Percentiles rank a stretch among this genome's conserved stretches.
Evolutionary conservation across 2,797 vertebrate genomes (phyloP).

Genomic region (Molossus molossus): DNA sequence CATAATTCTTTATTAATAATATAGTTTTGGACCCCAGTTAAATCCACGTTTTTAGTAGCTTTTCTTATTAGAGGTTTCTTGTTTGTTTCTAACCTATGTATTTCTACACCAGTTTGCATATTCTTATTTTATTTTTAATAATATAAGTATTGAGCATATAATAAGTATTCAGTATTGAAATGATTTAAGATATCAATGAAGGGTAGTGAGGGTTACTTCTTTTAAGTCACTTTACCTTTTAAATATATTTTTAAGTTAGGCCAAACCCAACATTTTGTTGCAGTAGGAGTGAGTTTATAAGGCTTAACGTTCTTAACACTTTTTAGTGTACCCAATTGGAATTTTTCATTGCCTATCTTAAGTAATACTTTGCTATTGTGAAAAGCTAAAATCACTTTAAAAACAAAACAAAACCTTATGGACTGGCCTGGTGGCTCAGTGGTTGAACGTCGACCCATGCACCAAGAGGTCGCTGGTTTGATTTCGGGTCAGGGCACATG

Average conservation of each 20-base stretch:
- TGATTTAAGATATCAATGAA: neutral
- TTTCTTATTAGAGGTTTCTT: slow-evolving; percentile 9
- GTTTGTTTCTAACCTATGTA: neutral
- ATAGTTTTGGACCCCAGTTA: neutral
- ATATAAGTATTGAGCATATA: neutral
- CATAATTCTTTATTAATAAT: neutral
- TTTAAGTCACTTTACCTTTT: slow-evolving; percentile 11
- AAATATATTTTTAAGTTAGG: neutral
- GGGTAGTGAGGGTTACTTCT: neutral
- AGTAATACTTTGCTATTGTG: slow-evolving; percentile 25
- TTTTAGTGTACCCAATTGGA: neutral
- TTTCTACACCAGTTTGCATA: neutral
- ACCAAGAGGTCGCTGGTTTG: no score
- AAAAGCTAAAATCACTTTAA: neutral
- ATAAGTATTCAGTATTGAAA: neutral
- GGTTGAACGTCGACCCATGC: no score
- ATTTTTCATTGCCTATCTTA: neutral
- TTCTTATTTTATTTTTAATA: slow-evolving; percentile 59
- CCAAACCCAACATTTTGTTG: neutral
- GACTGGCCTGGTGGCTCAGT: no score
- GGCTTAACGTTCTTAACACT: neutral
- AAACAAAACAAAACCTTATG: neutral
- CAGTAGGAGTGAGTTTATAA: neutral
- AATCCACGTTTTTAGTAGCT: neutral
- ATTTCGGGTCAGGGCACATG: no score